These are phyloP conservation scores for Hypsibius dujardini DNA, from an alignment of 1,140 invertebrate species.

Conservation along the genomic window DNA sequence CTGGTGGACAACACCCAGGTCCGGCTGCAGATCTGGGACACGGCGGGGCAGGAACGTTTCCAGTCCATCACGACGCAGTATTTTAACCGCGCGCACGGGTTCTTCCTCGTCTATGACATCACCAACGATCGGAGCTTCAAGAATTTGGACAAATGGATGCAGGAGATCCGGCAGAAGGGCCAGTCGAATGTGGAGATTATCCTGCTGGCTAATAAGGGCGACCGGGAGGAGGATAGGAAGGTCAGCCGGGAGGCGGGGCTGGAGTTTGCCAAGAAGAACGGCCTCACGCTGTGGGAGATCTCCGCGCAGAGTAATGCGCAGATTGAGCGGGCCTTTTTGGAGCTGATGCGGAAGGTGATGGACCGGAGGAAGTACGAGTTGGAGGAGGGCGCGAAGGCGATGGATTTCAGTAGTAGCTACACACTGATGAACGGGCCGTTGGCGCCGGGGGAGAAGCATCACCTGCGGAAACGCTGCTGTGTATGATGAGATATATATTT, in stretches of 20 bases:
- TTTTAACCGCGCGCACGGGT: conserved; percentile 95
- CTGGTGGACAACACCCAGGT: conserved; percentile 10
- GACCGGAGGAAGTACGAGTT: conserved; percentile 13
- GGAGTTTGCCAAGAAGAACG: conserved; percentile 8
- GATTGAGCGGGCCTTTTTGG: conserved; percentile 2
- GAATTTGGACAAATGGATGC: conserved; percentile 11
- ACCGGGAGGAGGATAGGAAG: conserved; percentile 7
- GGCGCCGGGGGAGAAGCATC: neutral
- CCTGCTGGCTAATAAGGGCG: conserved; percentile 8
- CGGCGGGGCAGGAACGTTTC: conserved; percentile 96
- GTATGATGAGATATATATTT: too few relatives aligned
- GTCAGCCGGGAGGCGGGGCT: neutral
- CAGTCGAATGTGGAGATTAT: conserved; percentile 16
- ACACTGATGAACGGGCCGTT: neutral
- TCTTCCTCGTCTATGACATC: conserved; percentile 98
- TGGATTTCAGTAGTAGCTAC: neutral
- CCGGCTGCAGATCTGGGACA: conserved; percentile 90
- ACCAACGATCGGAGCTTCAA: conserved; percentile 50
- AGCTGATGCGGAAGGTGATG: conserved; percentile 1
- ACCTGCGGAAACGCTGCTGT: conserved; percentile 3
- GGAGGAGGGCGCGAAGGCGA: neutral
- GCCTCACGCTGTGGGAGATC: neutral
- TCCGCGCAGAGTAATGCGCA: conserved; percentile 16
- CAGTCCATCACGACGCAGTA: conserved; percentile 97
- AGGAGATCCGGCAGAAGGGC: conserved; percentile 15